Conservation (phyloP, 2,797 vertebrate genomes). For the Falco naumanni region DNA sequence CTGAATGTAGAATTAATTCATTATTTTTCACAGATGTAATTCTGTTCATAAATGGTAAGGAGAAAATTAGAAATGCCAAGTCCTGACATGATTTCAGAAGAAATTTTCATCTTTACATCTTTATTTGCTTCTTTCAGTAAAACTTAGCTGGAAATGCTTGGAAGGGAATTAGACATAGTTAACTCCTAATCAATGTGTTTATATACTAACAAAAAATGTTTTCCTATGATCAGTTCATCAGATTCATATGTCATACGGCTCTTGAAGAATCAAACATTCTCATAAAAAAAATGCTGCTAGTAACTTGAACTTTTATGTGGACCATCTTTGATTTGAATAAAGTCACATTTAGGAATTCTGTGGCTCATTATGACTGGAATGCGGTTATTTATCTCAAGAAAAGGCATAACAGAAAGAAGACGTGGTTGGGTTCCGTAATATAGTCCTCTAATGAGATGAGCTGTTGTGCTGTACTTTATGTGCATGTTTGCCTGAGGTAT, state of each 20-base stretch:
- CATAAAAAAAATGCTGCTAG: background rate
- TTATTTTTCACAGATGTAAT: background rate
- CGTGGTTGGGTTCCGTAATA: background rate
- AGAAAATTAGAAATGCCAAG: background rate
- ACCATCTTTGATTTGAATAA: background rate
- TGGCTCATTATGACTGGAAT: background rate
- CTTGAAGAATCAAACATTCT: background rate
- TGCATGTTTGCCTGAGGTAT: background rate
- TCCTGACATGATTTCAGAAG: background rate
- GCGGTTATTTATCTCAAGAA: background rate
- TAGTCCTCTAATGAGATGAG: background rate
- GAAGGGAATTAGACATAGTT: background rate
- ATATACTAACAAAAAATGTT: background rate
- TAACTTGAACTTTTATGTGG: background rate
- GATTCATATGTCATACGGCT: background rate
- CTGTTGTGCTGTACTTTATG: background rate
- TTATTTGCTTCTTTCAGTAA: background rate
- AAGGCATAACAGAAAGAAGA: background rate
- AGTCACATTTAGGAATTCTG: background rate
- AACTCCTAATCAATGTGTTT: background rate
- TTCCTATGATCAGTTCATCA: background rate
- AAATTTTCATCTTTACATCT: background rate
- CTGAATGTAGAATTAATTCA: background rate
- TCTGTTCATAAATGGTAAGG: background rate
- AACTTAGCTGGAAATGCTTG: background rate